phyloP scores from a whole-genome alignment of 2,797 vertebrate species.

The Buphagus erythrorhynchus region DNA sequence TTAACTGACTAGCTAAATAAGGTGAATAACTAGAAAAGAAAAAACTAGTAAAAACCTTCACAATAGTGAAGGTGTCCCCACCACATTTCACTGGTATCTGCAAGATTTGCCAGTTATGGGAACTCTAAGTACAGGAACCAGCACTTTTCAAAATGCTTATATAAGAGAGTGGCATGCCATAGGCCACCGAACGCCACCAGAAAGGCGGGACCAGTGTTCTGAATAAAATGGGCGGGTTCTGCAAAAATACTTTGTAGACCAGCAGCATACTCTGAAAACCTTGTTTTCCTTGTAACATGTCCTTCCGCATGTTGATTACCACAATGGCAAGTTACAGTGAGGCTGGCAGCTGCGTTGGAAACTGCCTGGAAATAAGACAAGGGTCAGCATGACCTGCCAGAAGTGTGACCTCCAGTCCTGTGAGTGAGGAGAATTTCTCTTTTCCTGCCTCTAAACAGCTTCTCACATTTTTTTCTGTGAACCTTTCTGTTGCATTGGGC shows the following conservation, averaged over 20 bases:
- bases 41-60: background rate
- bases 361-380: background rate
- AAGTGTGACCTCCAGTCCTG: background rate
- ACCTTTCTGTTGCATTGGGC: background rate
- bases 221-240: background rate
- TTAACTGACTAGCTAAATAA: background rate
- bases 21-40: background rate
- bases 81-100: background rate
- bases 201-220: background rate
- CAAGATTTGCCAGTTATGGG: background rate
- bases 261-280: background rate
- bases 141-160: background rate
- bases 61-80: fast-evolving
- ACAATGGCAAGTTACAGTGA: background rate
- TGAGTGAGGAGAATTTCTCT: background rate
- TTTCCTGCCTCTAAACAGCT: background rate
- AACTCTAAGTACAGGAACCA: background rate
- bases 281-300: background rate
- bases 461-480: background rate
- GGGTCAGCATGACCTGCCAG: background rate
- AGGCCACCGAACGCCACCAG: fast-evolving
- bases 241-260: background rate
- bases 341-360: background rate
- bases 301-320: background rate
- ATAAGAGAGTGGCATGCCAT: no score